phyloP scores from a whole-genome alignment of 2,113 vertebrate genomes.

The Ramphastos sulfuratus region DNA sequence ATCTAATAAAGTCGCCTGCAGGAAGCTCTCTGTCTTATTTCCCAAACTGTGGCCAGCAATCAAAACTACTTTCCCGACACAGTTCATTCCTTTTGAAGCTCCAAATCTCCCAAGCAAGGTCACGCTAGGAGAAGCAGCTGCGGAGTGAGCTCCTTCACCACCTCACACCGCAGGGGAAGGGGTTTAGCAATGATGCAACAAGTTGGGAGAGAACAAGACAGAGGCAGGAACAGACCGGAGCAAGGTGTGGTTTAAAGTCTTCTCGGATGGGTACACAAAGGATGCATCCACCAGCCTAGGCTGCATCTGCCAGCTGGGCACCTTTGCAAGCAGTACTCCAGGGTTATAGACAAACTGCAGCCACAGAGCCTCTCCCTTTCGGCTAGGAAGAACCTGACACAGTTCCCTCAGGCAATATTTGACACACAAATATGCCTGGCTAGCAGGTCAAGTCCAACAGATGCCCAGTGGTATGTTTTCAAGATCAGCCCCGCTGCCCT shows the following conservation, averaged over 20 bases:
- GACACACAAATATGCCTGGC: not conserved
- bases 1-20: not conserved
- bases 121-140: rapidly evolving
- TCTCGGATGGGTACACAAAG: not conserved
- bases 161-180: too few species aligned
- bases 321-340: not conserved
- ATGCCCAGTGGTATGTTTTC: rapidly evolving
- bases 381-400: not conserved
- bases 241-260: not conserved
- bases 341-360: not conserved
- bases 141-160: not conserved
- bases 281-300: not conserved
- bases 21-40: not conserved
- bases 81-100: not conserved
- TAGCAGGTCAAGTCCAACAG: not conserved
- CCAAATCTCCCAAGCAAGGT: not conserved
- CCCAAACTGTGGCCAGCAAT: not conserved
- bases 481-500: not conserved
- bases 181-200: not conserved
- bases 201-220: not conserved
- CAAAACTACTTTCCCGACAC: not conserved
- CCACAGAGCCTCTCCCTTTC: not conserved
- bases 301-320: not conserved
- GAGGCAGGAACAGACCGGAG: not conserved
- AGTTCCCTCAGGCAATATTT: not conserved